Evolutionary conservation across 92 coral and sea anemone species (phyloP).

Genomic region (Phenganax subtilis): DNA sequence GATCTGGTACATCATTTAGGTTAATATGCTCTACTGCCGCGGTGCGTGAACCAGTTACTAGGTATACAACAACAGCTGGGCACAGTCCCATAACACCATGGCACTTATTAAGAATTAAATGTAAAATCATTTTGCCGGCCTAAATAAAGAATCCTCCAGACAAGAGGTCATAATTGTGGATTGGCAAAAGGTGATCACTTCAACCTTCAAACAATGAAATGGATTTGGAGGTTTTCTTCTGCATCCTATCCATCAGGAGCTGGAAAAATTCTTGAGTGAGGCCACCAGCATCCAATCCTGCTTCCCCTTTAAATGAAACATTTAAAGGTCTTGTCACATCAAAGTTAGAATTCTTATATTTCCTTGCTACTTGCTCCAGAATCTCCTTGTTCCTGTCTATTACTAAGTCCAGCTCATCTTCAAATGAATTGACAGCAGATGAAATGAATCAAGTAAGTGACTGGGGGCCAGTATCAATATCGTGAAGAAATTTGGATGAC

Average conservation of each 20-base stretch:
- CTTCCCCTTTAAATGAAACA: slow-evolving; percentile 41
- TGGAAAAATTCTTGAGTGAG: slow-evolving; percentile 43
- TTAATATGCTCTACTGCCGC: slow-evolving; percentile 41
- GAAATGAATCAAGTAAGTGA: not conserved
- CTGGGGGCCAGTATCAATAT: too few relatives aligned
- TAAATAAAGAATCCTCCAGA: slow-evolving; percentile 39
- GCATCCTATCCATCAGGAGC: slow-evolving; percentile 42
- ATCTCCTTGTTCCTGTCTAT: slow-evolving; percentile 37
- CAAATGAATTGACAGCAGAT: slow-evolving; percentile 6
- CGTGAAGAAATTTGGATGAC: too few relatives aligned
- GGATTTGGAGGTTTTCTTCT: slow-evolving; percentile 23
- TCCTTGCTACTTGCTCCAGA: slow-evolving; percentile 43
- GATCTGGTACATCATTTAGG: slow-evolving; percentile 22
- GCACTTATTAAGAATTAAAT: slow-evolving; percentile 45
- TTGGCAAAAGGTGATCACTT: slow-evolving; percentile 43
- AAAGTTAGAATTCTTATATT: slow-evolving; percentile 43
- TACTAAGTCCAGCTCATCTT: not conserved
- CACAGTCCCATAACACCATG: slow-evolving; percentile 42
- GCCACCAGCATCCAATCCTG: slow-evolving; percentile 53
- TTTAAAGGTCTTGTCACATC: slow-evolving; percentile 40
- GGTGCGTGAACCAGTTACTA: slow-evolving; percentile 38
- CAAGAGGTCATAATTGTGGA: slow-evolving; percentile 45
- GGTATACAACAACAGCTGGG: slow-evolving; percentile 43
- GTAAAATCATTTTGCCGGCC: slow-evolving; percentile 23
- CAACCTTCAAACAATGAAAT: slow-evolving; percentile 48